A percentile compares a stretch with the other conserved stretches of the same genome.
phyloP scores from a whole-genome alignment of 2,797 vertebrate genomes.

The Columba guinea region DNA sequence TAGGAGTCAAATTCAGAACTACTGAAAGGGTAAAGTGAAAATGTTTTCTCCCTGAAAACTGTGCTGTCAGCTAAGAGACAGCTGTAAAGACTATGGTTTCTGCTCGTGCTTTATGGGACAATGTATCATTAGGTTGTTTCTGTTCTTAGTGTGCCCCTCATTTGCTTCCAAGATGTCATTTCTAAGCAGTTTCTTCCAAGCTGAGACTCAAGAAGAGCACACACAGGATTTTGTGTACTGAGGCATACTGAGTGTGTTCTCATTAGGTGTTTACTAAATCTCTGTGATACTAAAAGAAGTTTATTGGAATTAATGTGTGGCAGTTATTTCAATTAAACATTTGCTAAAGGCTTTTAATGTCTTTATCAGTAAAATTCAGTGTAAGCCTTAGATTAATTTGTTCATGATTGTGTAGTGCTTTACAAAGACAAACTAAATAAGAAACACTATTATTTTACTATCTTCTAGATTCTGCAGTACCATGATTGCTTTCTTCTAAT shows the following conservation, averaged over 20 bases:
- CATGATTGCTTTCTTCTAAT: background rate
- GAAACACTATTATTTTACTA: background rate
- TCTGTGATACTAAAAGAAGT: slow-evolving; percentile 5
- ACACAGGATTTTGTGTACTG: background rate
- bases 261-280: slow-evolving; percentile 9
- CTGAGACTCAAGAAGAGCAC: background rate
- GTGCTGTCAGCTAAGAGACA: background rate
- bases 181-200: background rate
- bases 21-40: background rate
- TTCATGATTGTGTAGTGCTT: slow-evolving; percentile 8
- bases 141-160: background rate
- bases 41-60: background rate
- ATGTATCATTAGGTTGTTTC: background rate
- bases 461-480: background rate
- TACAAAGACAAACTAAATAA: slow-evolving; percentile 47
- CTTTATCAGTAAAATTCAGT: slow-evolving; percentile 37
- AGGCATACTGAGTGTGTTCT: background rate
- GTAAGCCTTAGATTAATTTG: slow-evolving; percentile 51
- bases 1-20: background rate
- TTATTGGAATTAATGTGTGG: slow-evolving; percentile 33
- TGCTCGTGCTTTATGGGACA: background rate
- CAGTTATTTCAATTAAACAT: slow-evolving; percentile 62
- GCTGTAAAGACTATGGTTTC: background rate
- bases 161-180: background rate
- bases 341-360: slow-evolving; percentile 57